These are phyloP conservation scores for Trichogramma evanescens DNA, from an alignment of 2,888 invertebrate genomes.

Conservation along the genomic window DNA sequence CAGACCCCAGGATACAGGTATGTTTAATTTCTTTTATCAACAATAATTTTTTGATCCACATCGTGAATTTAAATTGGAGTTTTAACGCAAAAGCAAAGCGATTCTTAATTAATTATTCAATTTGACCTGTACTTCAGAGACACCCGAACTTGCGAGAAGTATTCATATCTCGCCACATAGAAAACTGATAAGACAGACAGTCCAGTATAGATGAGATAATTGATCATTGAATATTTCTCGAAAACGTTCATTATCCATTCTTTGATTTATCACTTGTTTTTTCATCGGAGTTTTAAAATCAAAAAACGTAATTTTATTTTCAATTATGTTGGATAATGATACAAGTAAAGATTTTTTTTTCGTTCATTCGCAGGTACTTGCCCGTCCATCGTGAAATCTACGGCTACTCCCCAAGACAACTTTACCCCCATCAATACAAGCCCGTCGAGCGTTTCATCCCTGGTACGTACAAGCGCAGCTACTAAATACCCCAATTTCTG, in stretches of 20 bases:
- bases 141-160: not conserved
- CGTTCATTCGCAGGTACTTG: conserved; percentile 54
- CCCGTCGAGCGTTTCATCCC: conserved; percentile 72
- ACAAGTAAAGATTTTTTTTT: not conserved
- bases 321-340: not conserved
- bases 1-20: conserved; percentile 77
- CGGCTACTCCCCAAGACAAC: conserved; percentile 81
- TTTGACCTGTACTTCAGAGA: too few species aligned
- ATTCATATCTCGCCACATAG: too few species aligned
- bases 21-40: not conserved
- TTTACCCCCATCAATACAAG: conserved; percentile 81
- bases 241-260: not conserved
- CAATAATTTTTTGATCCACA: too few species aligned
- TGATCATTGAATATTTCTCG: too few species aligned
- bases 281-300: not conserved
- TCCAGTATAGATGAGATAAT: too few species aligned
- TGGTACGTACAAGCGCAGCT: conserved; percentile 61
- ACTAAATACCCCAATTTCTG: too few species aligned
- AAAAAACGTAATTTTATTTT: not conserved
- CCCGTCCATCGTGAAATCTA: conserved; percentile 85
- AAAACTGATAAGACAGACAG: too few species aligned
- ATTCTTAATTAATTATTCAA: too few species aligned
- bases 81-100: too few species aligned
- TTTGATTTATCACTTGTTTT: not conserved
- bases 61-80: too few species aligned